Percentiles rank a stretch among this genome's conserved stretches.
Evolutionary conservation across 2,888 invertebrate species (phyloP).

Genomic region (Aporophyla nigra): DNA sequence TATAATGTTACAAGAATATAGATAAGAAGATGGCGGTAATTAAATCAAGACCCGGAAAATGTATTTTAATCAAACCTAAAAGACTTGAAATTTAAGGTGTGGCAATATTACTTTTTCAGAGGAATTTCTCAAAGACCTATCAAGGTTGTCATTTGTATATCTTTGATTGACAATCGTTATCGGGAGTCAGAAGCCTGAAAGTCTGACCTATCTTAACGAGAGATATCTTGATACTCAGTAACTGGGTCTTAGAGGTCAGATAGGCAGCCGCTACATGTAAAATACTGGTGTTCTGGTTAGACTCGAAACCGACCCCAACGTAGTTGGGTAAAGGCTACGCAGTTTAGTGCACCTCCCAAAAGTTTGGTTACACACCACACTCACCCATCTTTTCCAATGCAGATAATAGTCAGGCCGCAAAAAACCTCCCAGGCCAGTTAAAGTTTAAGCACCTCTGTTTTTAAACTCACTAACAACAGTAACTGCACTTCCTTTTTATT

Average conservation of each 20-base stretch:
- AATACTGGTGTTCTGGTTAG: background rate
- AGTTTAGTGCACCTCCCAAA: background rate
- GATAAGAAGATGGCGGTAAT: too few relatives aligned
- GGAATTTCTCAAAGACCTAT: background rate
- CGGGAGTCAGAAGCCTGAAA: background rate
- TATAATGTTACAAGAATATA: background rate
- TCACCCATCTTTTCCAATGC: background rate
- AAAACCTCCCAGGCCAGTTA: background rate
- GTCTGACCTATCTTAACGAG: background rate
- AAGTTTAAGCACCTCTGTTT: conserved; percentile 16
- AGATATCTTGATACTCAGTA: background rate
- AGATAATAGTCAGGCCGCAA: background rate
- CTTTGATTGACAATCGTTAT: background rate
- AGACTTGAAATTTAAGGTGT: background rate
- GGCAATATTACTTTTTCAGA: background rate
- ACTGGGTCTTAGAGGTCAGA: background rate
- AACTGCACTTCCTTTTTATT: conserved; percentile 24
- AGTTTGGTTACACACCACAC: background rate
- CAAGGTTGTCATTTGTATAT: background rate
- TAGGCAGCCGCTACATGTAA: background rate
- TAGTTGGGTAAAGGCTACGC: background rate
- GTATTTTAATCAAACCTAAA: background rate
- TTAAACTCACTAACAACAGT: conserved; percentile 7
- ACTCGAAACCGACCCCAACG: background rate
- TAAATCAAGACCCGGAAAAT: background rate